Conservation (phyloP, 2,888 invertebrate species). For the Seira ritae region DNA sequence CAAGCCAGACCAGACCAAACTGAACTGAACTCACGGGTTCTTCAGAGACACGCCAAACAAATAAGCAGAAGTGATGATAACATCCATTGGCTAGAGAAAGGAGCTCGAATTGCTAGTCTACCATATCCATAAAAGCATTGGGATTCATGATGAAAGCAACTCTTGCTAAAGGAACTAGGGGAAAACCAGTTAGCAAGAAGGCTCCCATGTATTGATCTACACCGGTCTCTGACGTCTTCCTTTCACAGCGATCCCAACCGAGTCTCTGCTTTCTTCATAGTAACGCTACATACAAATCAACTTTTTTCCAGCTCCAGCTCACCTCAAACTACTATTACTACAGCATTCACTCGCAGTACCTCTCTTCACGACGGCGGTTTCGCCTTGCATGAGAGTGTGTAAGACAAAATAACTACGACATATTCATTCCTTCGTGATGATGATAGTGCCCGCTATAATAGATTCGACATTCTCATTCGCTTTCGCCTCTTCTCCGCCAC, state of each 20-base stretch:
- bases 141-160: conserved; percentile 36
- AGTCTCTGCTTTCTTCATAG: conserved; percentile 36
- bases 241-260: conserved; percentile 63
- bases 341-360: conserved; percentile 11
- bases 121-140: conserved; percentile 9
- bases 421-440: neutral
- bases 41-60: neutral
- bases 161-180: conserved; percentile 51
- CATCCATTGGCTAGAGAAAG: conserved; percentile 11
- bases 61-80: neutral
- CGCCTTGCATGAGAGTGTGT: neutral
- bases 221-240: conserved; percentile 73
- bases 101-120: neutral
- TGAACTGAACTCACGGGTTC: neutral
- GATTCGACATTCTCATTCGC: neutral
- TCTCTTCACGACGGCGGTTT: neutral
- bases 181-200: conserved; percentile 54
- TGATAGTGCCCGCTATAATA: neutral
- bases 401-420: neutral
- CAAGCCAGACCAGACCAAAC: conserved; percentile 1
- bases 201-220: conserved; percentile 66
- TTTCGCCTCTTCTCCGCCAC: conserved; percentile 1
- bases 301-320: conserved; percentile 20
- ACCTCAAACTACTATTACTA: neutral
- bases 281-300: conserved; percentile 30